Base-by-base conservation (phyloP, 2,797 vertebrate species). In the Xiphophorus birchmanni region DNA sequence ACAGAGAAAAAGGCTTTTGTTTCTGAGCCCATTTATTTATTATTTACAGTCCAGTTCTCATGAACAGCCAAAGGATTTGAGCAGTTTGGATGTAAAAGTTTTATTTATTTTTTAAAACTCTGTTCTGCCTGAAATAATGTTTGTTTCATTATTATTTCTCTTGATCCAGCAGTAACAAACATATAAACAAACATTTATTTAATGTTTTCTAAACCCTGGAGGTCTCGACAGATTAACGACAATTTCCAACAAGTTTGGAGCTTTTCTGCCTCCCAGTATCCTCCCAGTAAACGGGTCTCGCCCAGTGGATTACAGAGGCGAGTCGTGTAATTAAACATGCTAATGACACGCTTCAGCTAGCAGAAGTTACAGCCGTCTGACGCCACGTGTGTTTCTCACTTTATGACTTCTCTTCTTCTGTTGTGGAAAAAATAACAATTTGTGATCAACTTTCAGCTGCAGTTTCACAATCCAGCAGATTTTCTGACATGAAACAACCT, bases 281-380 rank as follows among this genome's bases (percentile, higher is more conserved):
- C 75, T 80, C 5, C 65, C 65, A 69, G 65, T 45, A 42, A 42
- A 17, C 23, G 7, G 47, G 75, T 52, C 52, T 80, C 58, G 15
- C 86, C 82, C 75, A 79, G 67, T 76, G 72, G 80, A 78, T 84
- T 82, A 87, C 78, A 90, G 84, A 82, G 81, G 75, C 79, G 56
- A 82, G 72, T 10, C 29, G 56, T 87, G 83, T 80, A 85, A 87
- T 90, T 87, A 67, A 67, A 48, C 83, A 67, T 47, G 80, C 45
- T 84, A 82, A 88, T 88, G 77, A 90, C 77, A 86, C 0, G 29
- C 79, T 87, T 9, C 63, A 5, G 1, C 54, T 74, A 69, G 77
- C 81, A 65, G 56, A 40, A 23, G 15, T 52, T 65, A 75, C 47
- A 84, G 48, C 79, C 17, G 17, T 82, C 73, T 56, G 74, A 47